phyloP scores from a whole-genome alignment of 1,140 invertebrate genomes.

The Drosophila miranda region DNA sequence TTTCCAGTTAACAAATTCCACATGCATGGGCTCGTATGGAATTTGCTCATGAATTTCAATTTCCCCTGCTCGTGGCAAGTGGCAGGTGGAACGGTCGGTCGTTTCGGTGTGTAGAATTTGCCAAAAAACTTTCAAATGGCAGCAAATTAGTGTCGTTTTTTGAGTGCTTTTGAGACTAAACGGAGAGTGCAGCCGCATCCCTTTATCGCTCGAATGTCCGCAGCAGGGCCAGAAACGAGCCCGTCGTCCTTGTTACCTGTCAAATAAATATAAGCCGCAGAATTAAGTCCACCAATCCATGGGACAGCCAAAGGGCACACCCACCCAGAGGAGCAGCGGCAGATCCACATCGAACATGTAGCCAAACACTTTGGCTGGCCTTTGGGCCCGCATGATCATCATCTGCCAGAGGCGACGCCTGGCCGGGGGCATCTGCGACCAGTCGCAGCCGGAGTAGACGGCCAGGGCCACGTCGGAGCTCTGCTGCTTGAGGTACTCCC shows the following conservation, averaged over 20 bases:
- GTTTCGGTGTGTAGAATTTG: too few species aligned
- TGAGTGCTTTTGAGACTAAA: too few species aligned
- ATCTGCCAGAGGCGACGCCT: conserved; percentile 29
- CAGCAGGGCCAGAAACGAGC: conserved; percentile 50
- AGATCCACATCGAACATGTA: conserved; percentile 54
- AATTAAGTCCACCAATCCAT: too few species aligned
- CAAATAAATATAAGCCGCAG: neutral
- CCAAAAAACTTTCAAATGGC: conserved; percentile 8
- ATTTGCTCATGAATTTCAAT: conserved; percentile 74
- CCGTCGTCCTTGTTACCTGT: conserved; percentile 42
- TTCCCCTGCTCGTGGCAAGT: conserved; percentile 21
- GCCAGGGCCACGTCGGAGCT: conserved; percentile 15
- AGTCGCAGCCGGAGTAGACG: conserved; percentile 36
- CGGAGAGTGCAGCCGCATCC: too few species aligned
- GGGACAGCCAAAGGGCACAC: neutral
- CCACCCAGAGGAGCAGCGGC: conserved; percentile 52
- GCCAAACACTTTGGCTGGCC: conserved; percentile 23
- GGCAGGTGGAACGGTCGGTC: neutral
- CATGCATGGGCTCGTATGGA: conserved; percentile 60
- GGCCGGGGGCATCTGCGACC: conserved; percentile 21
- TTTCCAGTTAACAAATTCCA: conserved; percentile 68
- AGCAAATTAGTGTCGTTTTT: conserved; percentile 15
- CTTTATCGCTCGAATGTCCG: conserved; percentile 28
- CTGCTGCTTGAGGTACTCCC: conserved; percentile 49
- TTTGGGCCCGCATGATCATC: conserved; percentile 52